Base-by-base conservation (phyloP, 1,140 invertebrate genomes). In the Choristoneura fumiferana region DNA sequence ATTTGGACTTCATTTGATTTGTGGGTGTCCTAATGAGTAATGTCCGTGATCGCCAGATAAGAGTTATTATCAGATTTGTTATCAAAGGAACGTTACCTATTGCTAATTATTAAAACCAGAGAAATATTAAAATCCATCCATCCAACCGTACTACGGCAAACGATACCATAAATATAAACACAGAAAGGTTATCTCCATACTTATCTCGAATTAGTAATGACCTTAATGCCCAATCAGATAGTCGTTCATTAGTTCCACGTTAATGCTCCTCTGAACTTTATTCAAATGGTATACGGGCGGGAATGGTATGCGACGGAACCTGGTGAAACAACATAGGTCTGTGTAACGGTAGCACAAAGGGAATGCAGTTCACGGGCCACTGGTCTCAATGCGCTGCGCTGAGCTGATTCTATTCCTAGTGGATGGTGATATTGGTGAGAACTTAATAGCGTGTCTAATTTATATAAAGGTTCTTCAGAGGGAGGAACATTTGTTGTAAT, bases 261-360 rank as follows among this genome's bases (percentile, higher is more conserved):
- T 22, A 45, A 45, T 15, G 40, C 40, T 22, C 14, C 15, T 29
- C 22, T 45, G 18, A 8, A 10, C 17, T n/a, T 45, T 45, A 45
- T 45, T 15, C 4, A 10, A 17, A 10, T 18, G 15, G 6, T 18
- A 5, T 18, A 45, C 14, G n/a, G 15, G 40, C 17, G 17, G 40
- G 18, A 22, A 15, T 18, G 13, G 40, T 10, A n/a, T 45, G 17
- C 22, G 22, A 29, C 2, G 22, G 22, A 29, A 45, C 14, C 9
- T 1, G 40, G 15, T 45, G 6, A 45, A n/a, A 18, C 17, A n/a
- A 45, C 8, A 6, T 29, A 29, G 22, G 22, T 18, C 40, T 9
- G 4, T 45, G 40, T 45, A 45, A 45, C 40, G 40, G 40, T 45
- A 45, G 15, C 40, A 45, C 40, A 45, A 45, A 45, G 40, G 14